Percentiles rank a stretch among this genome's conserved stretches.
These are phyloP conservation scores for honey bee (Apis mellifera) DNA, from an alignment of 1,140 invertebrate species.

Conservation along the genomic window DNA sequence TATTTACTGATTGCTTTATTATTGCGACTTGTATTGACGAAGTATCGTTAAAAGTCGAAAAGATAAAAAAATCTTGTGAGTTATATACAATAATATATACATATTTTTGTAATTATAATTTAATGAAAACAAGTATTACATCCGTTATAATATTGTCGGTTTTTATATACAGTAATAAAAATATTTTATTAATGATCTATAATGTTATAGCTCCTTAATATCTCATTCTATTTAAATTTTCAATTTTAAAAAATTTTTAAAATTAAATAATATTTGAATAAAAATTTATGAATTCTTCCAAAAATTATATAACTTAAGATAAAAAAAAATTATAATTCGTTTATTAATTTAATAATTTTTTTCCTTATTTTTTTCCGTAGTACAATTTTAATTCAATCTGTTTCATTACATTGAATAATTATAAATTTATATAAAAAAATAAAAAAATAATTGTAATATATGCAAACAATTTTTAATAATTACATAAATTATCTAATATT, in stretches of 20 bases:
- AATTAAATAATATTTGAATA: neutral
- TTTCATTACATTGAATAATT: too few relatives aligned
- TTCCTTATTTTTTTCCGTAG: too few relatives aligned
- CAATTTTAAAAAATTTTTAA: too few relatives aligned
- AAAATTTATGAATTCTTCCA: neutral
- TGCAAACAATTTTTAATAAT: too few relatives aligned
- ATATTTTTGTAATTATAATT: constrained; percentile 48
- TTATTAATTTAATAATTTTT: neutral
- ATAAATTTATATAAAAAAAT: too few relatives aligned
- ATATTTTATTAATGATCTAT: neutral
- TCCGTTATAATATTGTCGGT: constrained; percentile 8
- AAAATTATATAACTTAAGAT: neutral
- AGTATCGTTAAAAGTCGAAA: neutral
- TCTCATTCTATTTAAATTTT: neutral
- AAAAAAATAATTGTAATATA: too few relatives aligned
- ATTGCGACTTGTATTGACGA: neutral
- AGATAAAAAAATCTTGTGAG: constrained; percentile 7
- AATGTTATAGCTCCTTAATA: neutral
- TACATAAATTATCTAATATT: too few relatives aligned
- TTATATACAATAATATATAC: constrained; percentile 25
- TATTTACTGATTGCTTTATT: constrained; percentile 43
- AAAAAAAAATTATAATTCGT: neutral
- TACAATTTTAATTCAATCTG: too few relatives aligned
- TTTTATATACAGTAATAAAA: constrained; percentile 34
- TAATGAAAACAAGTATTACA: constrained; percentile 2